Percentiles rank a stretch among this genome's conserved stretches.
Evolutionary conservation across 64 coral and sea anemone species (phyloP).

Genomic region (Pocillopora verrucosa): DNA sequence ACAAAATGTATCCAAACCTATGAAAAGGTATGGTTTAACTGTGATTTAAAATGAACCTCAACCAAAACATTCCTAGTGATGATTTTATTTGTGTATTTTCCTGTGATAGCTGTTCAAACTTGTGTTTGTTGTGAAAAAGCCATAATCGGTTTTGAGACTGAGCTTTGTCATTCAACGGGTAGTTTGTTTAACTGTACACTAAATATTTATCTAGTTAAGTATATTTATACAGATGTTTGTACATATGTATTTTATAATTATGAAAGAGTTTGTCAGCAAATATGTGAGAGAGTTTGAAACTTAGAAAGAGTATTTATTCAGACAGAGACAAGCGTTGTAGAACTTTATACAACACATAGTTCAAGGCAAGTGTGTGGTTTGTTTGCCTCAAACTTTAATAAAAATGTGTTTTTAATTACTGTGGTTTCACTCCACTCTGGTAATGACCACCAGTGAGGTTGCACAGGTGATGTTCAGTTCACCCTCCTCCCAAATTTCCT

Average conservation of each 20-base stretch:
- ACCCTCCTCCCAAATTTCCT: too few relatives aligned
- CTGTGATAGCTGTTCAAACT: too few relatives aligned
- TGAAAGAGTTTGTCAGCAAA: conserved; percentile 60
- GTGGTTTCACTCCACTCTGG: neutral
- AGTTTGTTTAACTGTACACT: conserved; percentile 65
- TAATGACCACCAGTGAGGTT: neutral
- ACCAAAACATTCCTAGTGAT: too few relatives aligned
- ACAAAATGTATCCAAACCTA: too few relatives aligned
- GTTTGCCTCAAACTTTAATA: conserved; percentile 66
- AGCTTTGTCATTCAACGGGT: conserved; percentile 49
- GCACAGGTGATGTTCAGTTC: too few relatives aligned
- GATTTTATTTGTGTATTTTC: too few relatives aligned
- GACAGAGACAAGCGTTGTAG: conserved; percentile 59
- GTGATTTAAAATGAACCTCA: too few relatives aligned
- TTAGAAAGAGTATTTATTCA: conserved; percentile 86
- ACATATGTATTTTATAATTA: conserved; percentile 97
- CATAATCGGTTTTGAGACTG: neutral
- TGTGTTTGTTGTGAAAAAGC: too few relatives aligned
- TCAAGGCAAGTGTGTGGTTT: conserved; percentile 68
- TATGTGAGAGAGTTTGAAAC: conserved; percentile 64
- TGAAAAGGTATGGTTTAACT: too few relatives aligned
- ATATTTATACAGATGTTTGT: conserved; percentile 99
- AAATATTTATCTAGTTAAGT: conserved; percentile 93
- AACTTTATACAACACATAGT: conserved; percentile 42
- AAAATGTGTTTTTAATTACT: conserved; percentile 35